Evolutionary conservation across 2,888 invertebrate species (phyloP), one percentile per base, ranked within the genome.

Genomic region (Dryococelus australis): DNA sequence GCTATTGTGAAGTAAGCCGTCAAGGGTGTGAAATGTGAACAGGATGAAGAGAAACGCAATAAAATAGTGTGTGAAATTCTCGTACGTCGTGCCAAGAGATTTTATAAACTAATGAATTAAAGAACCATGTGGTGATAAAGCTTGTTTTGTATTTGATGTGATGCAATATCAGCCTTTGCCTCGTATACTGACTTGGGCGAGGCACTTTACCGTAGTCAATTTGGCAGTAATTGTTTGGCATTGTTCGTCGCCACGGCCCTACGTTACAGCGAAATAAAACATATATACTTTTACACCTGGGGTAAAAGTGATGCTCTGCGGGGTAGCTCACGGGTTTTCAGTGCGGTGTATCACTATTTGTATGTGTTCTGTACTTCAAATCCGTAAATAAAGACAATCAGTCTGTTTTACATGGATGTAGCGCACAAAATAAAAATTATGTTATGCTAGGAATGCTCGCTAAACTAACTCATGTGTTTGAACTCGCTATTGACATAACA

Each of bases 401-500:
- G 51, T 26, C 28, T 2, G 16, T 47, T 47, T 47, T 47, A 8
- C 16, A 47, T 47, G 47, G 47, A 16, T 47, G 47, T 85, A 86
- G 78, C 9, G 86, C 86, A 24, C 86, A 86, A 26, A 86, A 86
- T 35, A 78, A 86, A 86, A 86, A 86, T 86, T 78, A 78, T 78
- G 28, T 35, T 43, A 26, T 86, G 10, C 79, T 78, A 35, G 28
- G 27, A 35, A 78, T 86, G 78, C 78, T 78, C 0, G 78, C 79
- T 86, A 78, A 28, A 43, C 43, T 86, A 28, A 5, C 27, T 9
- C 9, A 86, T 24, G 13, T 28, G 78, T 24, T n/a, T 78, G 28
- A 78, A 24, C 20, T 65, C 65, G 28, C 86, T 79, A 78, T 78
- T 16, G 26, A 78, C 79, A 20, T 86, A 10, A 35, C 43, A 78